These are phyloP conservation scores for Pseudomyrmex gracilis DNA, from an alignment of 1,140 invertebrate genomes.

Conservation along the genomic window DNA sequence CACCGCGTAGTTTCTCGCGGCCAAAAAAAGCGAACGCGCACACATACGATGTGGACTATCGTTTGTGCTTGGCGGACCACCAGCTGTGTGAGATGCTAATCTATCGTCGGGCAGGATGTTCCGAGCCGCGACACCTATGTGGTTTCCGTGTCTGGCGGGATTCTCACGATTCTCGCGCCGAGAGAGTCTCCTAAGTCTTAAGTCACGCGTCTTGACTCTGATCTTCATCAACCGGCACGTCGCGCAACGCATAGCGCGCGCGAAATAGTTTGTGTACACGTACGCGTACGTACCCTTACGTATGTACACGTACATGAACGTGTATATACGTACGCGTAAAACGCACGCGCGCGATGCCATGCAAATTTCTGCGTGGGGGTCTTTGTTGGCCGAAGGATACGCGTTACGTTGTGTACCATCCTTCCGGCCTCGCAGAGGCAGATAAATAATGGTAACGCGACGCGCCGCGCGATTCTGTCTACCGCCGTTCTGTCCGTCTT, in stretches of 20 bases:
- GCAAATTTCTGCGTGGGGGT: conserved; percentile 74
- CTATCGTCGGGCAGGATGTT: conserved; percentile 33
- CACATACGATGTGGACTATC: neutral
- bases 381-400: conserved; percentile 71
- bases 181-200: conserved; percentile 37
- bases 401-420: conserved; percentile 63
- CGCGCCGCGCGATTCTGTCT: conserved; percentile 71
- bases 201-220: conserved; percentile 68
- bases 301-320: too few relatives aligned
- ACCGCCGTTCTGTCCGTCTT: conserved; percentile 65
- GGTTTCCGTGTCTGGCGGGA: conserved; percentile 49
- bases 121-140: conserved; percentile 23
- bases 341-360: conserved; percentile 61
- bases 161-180: conserved; percentile 8
- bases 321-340: conserved; percentile 51
- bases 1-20: neutral
- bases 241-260: neutral
- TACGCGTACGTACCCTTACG: neutral
- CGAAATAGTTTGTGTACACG: conserved; percentile 26
- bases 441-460: conserved; percentile 76
- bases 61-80: conserved; percentile 19
- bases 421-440: conserved; percentile 62
- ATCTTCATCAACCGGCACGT: conserved; percentile 71
- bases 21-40: conserved; percentile 2
- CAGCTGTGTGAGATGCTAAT: conserved; percentile 49